Evolutionary conservation across 2,113 vertebrate genomes (phyloP), one percentile per base, ranked within the genome.

Genomic region (Lepidothrix coronata): DNA sequence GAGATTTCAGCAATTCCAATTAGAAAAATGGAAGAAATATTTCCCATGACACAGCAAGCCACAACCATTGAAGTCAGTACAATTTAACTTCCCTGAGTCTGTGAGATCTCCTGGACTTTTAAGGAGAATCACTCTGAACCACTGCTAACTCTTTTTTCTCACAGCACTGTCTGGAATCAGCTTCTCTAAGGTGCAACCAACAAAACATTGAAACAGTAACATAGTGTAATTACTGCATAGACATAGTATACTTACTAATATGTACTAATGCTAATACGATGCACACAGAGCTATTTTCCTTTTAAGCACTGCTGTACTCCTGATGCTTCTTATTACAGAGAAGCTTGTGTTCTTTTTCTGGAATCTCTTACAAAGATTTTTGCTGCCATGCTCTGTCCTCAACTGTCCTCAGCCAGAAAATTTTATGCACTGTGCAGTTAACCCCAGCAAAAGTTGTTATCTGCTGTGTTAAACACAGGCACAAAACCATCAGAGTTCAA

Each of bases 1-100:
- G n/a, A 61, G 68, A 48, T 93, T 93, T 94, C 51, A 95, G 78
- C 87, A 83, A 81, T 58, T 96, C 49, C 58, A 70, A 95, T 57
- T 95, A 71, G 44, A 94, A 66, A 74, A 78, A 89, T 21, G 19
- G 85, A 61, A 51, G 81, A 46, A 74, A 85, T 20, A 44, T 77
- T 85, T 91, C 52, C 67, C 35, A 23, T 35, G 66, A 62, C 62
- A 78, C n/a, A 71, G n/a, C 33, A 61, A 92, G 41, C 41, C 66
- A 79, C 41, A 73, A 4, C 18, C 48, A 51, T 17, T 82, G 54
- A 88, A 89, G 48, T 54, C 46, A 23, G 39, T 71, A 52, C 35
- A 74, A 80, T 91, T 90, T 49, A 24, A 23, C 75, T 70, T 73
- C 58, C 33, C 63, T 12, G 14, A 67, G 27, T 24, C 19, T 63